A percentile compares a stretch with the other conserved stretches of the same genome.
phyloP scores from a whole-genome alignment of 2,888 invertebrate genomes.

The Eulithis prunata region DNA sequence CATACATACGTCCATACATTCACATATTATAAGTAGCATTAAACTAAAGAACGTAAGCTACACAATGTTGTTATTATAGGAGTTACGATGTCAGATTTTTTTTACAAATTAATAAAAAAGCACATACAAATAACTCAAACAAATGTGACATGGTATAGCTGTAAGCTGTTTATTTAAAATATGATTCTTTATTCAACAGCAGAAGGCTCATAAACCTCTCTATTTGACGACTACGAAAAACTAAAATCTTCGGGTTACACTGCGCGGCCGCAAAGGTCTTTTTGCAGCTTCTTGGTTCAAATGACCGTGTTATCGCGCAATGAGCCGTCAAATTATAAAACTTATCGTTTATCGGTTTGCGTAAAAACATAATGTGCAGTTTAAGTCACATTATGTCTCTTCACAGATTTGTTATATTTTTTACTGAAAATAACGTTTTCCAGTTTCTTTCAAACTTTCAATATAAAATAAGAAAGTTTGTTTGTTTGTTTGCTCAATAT shows the following conservation, averaged over 20 bases:
- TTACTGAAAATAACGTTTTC: conserved; percentile 2
- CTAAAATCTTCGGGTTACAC: too few relatives aligned
- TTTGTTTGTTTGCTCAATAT: conserved; percentile 10
- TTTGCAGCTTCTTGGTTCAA: too few relatives aligned
- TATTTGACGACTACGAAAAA: background rate
- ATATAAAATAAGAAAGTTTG: background rate
- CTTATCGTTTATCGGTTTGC: too few relatives aligned
- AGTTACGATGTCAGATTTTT: background rate
- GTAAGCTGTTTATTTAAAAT: conserved; percentile 31
- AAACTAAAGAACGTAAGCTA: too few relatives aligned
- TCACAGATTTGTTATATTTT: conserved; percentile 23
- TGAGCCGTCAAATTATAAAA: too few relatives aligned
- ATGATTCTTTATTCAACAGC: conserved; percentile 27
- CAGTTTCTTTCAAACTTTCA: background rate
- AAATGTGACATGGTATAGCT: conserved; percentile 35
- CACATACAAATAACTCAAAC: conserved; percentile 16
- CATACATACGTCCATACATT: too few relatives aligned
- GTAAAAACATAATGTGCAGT: conserved; percentile 4
- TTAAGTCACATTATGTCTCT: conserved; percentile 33
- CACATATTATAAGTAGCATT: too few relatives aligned
- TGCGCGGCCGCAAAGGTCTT: too few relatives aligned
- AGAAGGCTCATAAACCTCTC: conserved; percentile 29
- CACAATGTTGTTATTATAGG: too few relatives aligned
- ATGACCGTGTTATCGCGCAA: too few relatives aligned
- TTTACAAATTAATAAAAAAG: conserved; percentile 1